A percentile compares a stretch with the other conserved stretches of the same genome.
phyloP scores from a whole-genome alignment of 64 coral and sea anemone genomes.

The Trachythela sp. region DNA sequence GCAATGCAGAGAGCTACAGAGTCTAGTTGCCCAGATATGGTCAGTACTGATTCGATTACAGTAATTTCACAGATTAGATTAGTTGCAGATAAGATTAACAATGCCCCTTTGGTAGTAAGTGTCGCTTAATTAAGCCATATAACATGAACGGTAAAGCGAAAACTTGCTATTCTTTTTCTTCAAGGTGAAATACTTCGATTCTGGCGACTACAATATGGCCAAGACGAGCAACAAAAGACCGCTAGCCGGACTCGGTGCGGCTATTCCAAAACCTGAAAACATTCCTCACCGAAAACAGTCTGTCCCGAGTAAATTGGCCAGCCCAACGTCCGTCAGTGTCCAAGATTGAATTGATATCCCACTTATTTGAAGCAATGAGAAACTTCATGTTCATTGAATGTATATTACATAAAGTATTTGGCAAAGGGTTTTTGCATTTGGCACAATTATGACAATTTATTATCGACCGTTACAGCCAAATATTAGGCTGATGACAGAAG shows the following conservation, averaged over 20 bases:
- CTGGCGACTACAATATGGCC: conserved; percentile 94
- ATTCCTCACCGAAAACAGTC: conserved; percentile 98
- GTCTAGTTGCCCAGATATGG: too few relatives aligned
- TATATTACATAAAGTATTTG: background rate
- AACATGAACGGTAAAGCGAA: too few relatives aligned
- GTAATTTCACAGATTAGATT: too few relatives aligned
- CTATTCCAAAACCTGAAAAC: conserved; percentile 93
- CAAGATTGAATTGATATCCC: background rate
- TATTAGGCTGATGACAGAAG: background rate
- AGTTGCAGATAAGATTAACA: too few relatives aligned
- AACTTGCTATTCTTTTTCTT: background rate
- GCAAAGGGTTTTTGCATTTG: background rate
- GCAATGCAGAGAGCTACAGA: too few relatives aligned
- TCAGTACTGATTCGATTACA: too few relatives aligned
- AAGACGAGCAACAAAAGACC: conserved; percentile 61
- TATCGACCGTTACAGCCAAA: background rate
- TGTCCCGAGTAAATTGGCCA: conserved; percentile 79
- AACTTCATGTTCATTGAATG: background rate
- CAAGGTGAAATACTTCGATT: conserved; percentile 98
- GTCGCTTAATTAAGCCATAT: too few relatives aligned
- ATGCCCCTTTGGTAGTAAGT: too few relatives aligned
- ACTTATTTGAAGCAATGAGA: background rate
- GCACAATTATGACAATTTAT: background rate
- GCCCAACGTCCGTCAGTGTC: background rate
- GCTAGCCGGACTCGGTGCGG: conserved; percentile 70